These are phyloP conservation scores for Cygnus buccinator DNA, from an alignment of 2,113 vertebrate species.

Conservation along the genomic window DNA sequence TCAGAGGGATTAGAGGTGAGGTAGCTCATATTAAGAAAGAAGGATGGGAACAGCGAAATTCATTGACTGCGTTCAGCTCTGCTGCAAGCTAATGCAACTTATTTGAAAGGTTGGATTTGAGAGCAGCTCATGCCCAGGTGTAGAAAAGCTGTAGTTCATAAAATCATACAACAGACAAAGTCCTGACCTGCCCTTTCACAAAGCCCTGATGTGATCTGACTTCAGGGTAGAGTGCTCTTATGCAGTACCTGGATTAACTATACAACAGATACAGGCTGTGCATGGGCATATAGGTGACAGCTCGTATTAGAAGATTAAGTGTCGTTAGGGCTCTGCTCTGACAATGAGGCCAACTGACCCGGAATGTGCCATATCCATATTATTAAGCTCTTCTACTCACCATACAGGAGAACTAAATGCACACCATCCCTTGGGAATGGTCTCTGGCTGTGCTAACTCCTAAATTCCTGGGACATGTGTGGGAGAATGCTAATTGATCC, in stretches of 20 bases:
- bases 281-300: neutral
- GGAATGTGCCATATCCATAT: neutral
- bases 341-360: neutral
- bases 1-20: neutral
- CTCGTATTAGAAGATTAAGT: neutral
- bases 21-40: neutral
- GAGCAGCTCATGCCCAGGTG: neutral
- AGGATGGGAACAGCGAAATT: neutral
- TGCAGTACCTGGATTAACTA: neutral
- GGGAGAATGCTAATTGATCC: conserved; percentile 53
- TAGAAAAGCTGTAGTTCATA: neutral
- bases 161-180: neutral
- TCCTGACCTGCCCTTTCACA: neutral
- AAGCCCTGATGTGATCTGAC: neutral
- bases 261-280: neutral
- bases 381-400: neutral
- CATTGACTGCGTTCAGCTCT: neutral
- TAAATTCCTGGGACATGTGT: neutral
- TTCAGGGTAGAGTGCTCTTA: neutral
- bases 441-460: conserved; percentile 4
- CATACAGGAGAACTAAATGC: neutral
- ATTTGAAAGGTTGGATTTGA: neutral
- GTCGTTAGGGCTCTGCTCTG: neutral
- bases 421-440: neutral
- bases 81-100: neutral